A percentile compares a stretch with the other conserved stretches of the same genome.
Conservation (phyloP, 2,888 invertebrate genomes). For the Drosophila paucipuncta region DNA sequence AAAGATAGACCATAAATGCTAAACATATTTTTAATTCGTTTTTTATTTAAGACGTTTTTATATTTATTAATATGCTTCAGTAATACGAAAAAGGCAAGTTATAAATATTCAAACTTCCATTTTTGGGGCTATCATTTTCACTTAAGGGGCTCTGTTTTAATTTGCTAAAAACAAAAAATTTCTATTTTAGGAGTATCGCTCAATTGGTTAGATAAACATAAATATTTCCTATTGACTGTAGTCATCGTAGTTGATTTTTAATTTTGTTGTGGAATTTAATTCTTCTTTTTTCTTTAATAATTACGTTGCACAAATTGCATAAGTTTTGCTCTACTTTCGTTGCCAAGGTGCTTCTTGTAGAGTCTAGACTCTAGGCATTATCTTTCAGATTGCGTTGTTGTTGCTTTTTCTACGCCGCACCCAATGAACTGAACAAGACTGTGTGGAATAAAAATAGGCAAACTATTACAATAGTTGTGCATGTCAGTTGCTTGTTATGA, state of each 20-base stretch:
- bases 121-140: neutral
- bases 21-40: neutral
- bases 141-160: neutral
- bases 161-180: neutral
- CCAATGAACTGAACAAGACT: neutral
- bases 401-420: constrained; percentile 10
- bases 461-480: neutral
- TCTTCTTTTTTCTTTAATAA: constrained; percentile 53
- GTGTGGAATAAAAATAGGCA: neutral
- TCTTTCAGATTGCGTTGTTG: constrained; percentile 11
- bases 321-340: constrained; percentile 76
- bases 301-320: constrained; percentile 82
- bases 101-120: neutral
- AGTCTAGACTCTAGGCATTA: neutral
- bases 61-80: no score
- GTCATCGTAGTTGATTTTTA: constrained; percentile 21
- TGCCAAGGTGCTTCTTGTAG: constrained; percentile 43
- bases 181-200: neutral
- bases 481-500: constrained; percentile 1
- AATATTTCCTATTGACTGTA: neutral
- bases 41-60: neutral
- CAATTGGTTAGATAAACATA: neutral
- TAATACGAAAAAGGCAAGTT: neutral
- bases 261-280: constrained; percentile 23
- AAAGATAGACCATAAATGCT: neutral